Conservation (phyloP, 2,113 vertebrate genomes). For the Camelus bactrianus region DNA sequence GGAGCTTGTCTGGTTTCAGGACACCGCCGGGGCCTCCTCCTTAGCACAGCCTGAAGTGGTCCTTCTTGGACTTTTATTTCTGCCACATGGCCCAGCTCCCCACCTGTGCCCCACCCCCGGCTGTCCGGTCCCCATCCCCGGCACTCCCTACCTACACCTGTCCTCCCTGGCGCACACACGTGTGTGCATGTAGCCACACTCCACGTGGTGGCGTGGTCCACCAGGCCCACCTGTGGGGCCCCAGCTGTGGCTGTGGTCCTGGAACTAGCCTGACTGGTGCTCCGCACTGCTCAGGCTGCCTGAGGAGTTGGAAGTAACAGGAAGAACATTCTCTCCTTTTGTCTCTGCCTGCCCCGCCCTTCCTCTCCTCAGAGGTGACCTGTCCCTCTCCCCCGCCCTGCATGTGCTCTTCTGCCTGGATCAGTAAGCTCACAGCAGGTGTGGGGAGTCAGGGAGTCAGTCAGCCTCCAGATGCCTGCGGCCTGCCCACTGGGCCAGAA, state of each 20-base stretch:
- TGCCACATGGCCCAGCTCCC: background rate
- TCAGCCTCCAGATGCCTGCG: background rate
- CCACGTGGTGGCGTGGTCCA: rapidly evolving
- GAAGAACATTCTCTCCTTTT: rapidly evolving
- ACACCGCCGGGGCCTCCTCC: background rate
- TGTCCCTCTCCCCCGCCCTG: background rate
- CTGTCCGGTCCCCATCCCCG: background rate
- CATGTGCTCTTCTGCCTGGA: rapidly evolving
- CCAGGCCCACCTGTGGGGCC: background rate
- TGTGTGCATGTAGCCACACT: rapidly evolving
- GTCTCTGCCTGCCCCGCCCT: rapidly evolving
- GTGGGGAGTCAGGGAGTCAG: background rate
- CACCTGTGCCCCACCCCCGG: background rate
- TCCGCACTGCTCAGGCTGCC: background rate
- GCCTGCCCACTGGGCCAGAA: background rate
- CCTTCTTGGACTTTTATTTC: background rate
- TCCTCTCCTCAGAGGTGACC: background rate
- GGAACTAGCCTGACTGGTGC: background rate
- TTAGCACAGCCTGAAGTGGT: background rate
- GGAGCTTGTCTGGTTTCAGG: background rate
- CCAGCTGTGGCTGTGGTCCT: background rate
- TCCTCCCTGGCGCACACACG: rapidly evolving
- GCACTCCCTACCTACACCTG: rapidly evolving
- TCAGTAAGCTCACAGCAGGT: background rate
- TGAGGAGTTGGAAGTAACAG: background rate